Percentiles rank a stretch among this genome's conserved stretches.
These are phyloP conservation scores for Pteria penguin DNA, from an alignment of 2,888 invertebrate species.

Conservation along the genomic window DNA sequence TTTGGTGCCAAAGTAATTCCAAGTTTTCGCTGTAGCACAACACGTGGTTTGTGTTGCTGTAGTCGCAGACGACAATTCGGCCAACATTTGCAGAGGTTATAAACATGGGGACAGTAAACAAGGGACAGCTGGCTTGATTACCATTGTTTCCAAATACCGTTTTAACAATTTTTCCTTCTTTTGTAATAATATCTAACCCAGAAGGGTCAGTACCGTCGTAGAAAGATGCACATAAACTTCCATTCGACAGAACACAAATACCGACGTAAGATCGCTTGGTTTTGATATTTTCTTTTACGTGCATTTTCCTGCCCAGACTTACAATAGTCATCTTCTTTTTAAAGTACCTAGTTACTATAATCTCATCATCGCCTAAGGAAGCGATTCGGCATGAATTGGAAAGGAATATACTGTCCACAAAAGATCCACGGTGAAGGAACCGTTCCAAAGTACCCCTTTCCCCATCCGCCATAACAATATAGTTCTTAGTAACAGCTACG, in stretches of 20 bases:
- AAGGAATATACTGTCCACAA: conserved; percentile 30
- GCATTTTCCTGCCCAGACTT: conserved; percentile 32
- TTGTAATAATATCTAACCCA: conserved; percentile 36
- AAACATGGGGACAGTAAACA: conserved; percentile 43
- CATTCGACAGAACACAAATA: conserved; percentile 26
- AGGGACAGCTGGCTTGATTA: not conserved
- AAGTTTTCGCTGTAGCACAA: conserved; percentile 32
- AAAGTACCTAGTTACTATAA: conserved; percentile 36
- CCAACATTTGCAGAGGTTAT: conserved; percentile 24
- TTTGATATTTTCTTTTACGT: conserved; percentile 34
- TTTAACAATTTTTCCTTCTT: conserved; percentile 35
- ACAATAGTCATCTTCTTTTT: conserved; percentile 39
- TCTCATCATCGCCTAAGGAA: conserved; percentile 26
- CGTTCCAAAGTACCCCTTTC: conserved; percentile 28
- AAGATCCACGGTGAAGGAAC: conserved; percentile 28
- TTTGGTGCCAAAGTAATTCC: conserved; percentile 32
- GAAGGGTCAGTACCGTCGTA: conserved; percentile 37
- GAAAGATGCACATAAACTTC: conserved; percentile 34
- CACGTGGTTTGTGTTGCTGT: conserved; percentile 29
- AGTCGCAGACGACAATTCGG: conserved; percentile 40
- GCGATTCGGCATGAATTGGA: conserved; percentile 35
- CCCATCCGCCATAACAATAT: conserved; percentile 35
- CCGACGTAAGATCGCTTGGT: conserved; percentile 40
- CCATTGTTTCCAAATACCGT: conserved; percentile 21
- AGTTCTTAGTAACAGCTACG: conserved; percentile 31